A percentile compares a stretch with the other conserved stretches of the same genome.
These are phyloP conservation scores for Zosterops japonicus DNA, from an alignment of 2,113 vertebrate species.

Conservation along the genomic window DNA sequence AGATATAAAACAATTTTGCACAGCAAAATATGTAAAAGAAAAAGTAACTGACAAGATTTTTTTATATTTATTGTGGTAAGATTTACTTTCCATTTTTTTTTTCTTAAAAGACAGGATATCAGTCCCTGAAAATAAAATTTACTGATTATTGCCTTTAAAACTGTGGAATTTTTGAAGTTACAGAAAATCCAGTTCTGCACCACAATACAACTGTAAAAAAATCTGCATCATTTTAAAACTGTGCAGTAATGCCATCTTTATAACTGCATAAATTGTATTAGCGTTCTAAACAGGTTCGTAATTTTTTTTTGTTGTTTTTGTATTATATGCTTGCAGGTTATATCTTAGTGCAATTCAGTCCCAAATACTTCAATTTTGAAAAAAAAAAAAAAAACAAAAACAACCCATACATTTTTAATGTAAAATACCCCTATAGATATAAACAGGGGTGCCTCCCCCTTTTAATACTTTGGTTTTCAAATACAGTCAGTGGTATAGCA, in stretches of 20 bases:
- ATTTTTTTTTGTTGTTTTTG: slow-evolving; percentile 71
- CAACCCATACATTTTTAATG: slow-evolving; percentile 82
- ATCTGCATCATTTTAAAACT: slow-evolving; percentile 86
- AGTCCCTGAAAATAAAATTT: slow-evolving; percentile 96
- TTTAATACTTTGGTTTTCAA: slow-evolving; percentile 91
- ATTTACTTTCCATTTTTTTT: slow-evolving; percentile 86
- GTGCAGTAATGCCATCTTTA: slow-evolving; percentile 85
- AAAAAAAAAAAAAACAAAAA: slow-evolving; percentile 46
- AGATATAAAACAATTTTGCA: slow-evolving; percentile 98
- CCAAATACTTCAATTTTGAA: slow-evolving; percentile 84
- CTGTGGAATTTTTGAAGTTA: slow-evolving; percentile 88
- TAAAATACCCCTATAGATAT: slow-evolving; percentile 83
- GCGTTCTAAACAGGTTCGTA: slow-evolving; percentile 83
- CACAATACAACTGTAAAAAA: slow-evolving; percentile 90
- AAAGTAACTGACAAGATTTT: slow-evolving; percentile 93
- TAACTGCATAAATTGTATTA: slow-evolving; percentile 86
- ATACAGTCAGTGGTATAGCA: slow-evolving; percentile 90
- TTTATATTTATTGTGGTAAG: slow-evolving; percentile 91
- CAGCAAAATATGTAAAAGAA: slow-evolving; percentile 98
- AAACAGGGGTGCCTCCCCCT: slow-evolving; percentile 77
- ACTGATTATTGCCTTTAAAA: slow-evolving; percentile 98
- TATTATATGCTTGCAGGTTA: slow-evolving; percentile 89
- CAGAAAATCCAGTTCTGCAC: slow-evolving; percentile 89
- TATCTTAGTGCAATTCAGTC: slow-evolving; percentile 94
- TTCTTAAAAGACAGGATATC: slow-evolving; percentile 94